Conservation (phyloP, 1,140 invertebrate species). For the Zaprionus africanus region DNA sequence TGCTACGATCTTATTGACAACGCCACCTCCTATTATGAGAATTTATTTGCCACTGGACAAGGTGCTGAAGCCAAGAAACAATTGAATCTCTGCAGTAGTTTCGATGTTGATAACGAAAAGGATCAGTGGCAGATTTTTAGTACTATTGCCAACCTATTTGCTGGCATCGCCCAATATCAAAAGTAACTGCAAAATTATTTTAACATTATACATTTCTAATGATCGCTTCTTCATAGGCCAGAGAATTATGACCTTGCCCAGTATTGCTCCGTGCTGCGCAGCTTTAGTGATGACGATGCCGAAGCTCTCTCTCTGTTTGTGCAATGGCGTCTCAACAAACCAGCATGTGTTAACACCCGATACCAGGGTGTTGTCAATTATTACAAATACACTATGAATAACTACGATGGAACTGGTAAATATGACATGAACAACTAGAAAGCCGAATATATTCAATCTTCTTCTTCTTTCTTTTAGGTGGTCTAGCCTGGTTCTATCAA, state of each 20-base stretch:
- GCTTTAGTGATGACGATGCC: conserved; percentile 63
- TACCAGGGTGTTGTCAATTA: conserved; percentile 60
- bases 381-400: conserved; percentile 61
- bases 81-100: conserved; percentile 80
- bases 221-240: conserved; percentile 28
- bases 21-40: conserved; percentile 85
- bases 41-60: conserved; percentile 69
- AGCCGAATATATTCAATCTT: not conserved
- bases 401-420: conserved; percentile 58
- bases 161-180: conserved; percentile 76
- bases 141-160: conserved; percentile 75
- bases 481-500: conserved; percentile 87
- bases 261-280: conserved; percentile 57
- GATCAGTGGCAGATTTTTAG: conserved; percentile 77
- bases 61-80: conserved; percentile 56
- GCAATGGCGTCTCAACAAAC: conserved; percentile 42
- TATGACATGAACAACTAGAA: not conserved
- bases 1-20: conserved; percentile 85
- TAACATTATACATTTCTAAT: not conserved
- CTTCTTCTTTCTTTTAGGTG: conserved; percentile 26
- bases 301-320: conserved; percentile 63
- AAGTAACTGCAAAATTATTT: conserved; percentile 32
- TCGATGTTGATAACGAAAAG: conserved; percentile 60
- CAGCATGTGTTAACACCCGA: conserved; percentile 47
- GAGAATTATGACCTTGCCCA: conserved; percentile 45